These are phyloP conservation scores for Drosophila atroscutellata DNA, from an alignment of 2,888 invertebrate species.

Conservation along the genomic window DNA sequence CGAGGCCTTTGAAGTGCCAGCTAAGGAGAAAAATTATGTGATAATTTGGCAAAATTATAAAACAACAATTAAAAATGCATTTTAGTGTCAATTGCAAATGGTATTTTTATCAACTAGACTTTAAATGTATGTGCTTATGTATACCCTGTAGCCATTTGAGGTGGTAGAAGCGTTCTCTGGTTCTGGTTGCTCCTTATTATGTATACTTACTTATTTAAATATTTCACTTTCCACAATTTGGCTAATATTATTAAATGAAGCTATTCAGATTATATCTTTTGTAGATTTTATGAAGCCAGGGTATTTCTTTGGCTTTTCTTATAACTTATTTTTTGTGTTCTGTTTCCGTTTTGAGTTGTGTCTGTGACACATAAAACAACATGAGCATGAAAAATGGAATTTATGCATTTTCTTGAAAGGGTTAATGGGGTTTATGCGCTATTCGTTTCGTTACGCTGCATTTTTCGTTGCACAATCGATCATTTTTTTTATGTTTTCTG, in stretches of 20 bases:
- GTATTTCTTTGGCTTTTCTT: not conserved
- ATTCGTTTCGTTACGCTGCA: conserved; percentile 39
- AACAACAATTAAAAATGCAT: conserved; percentile 74
- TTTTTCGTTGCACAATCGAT: conserved; percentile 48
- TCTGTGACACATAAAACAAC: conserved; percentile 43
- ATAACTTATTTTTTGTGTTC: conserved; percentile 2
- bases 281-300: conserved; percentile 1
- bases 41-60: conserved; percentile 77
- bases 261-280: too few species aligned
- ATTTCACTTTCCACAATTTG: not conserved
- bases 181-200: not conserved
- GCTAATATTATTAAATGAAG: not conserved
- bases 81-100: conserved; percentile 72
- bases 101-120: conserved; percentile 4
- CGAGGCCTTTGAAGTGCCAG: conserved; percentile 66
- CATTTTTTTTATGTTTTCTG: conserved; percentile 17
- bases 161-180: not conserved
- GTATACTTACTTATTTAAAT: not conserved
- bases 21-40: conserved; percentile 64
- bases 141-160: conserved; percentile 1
- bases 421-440: conserved; percentile 55
- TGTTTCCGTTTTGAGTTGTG: conserved; percentile 20
- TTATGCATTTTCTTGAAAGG: conserved; percentile 68
- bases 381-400: conserved; percentile 50
- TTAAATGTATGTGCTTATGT: not conserved